These are phyloP conservation scores for Scaptomyza cyrtandrae DNA, from an alignment of 2,888 invertebrate genomes.

Conservation along the genomic window DNA sequence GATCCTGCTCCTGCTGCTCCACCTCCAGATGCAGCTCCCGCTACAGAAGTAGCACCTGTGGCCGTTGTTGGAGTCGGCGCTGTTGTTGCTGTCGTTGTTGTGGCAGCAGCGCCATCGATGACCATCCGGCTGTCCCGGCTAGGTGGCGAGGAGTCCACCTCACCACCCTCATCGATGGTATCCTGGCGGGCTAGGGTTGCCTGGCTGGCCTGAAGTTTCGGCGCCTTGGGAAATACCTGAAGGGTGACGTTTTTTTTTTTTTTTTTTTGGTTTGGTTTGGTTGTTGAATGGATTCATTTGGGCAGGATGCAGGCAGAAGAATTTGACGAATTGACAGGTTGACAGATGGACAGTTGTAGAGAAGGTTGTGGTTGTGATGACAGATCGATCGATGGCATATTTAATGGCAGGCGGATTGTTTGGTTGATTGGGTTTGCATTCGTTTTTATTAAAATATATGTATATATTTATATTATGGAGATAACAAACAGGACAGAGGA, in stretches of 20 bases:
- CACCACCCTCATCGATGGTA: constrained; percentile 91
- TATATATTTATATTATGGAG: not conserved
- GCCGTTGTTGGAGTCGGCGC: not conserved
- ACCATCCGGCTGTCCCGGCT: constrained; percentile 84
- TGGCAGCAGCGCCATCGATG: constrained; percentile 85
- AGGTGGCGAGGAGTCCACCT: constrained; percentile 85
- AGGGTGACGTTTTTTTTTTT: constrained; percentile 58
- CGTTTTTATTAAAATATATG: constrained; percentile 14
- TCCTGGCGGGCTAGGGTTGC: constrained; percentile 88
- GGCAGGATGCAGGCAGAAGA: constrained; percentile 42
- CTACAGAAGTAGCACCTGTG: constrained; percentile 2
- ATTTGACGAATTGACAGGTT: constrained; percentile 36
- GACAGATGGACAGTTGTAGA: constrained; percentile 16
- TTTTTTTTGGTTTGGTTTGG: not conserved
- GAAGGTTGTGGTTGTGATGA: constrained; percentile 18
- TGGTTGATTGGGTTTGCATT: constrained; percentile 21
- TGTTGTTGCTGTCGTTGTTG: constrained; percentile 23
- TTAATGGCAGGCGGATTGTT: constrained; percentile 30
- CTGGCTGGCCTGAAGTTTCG: constrained; percentile 87
- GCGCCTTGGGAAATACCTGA: constrained; percentile 89
- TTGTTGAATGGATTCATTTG: constrained; percentile 54
- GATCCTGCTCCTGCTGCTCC: not conserved
- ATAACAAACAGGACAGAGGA: constrained; percentile 41
- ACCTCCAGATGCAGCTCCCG: not conserved
- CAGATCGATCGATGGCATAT: constrained; percentile 35